phyloP scores from a whole-genome alignment of 2,113 vertebrate species.

The Parotia lawesii region DNA sequence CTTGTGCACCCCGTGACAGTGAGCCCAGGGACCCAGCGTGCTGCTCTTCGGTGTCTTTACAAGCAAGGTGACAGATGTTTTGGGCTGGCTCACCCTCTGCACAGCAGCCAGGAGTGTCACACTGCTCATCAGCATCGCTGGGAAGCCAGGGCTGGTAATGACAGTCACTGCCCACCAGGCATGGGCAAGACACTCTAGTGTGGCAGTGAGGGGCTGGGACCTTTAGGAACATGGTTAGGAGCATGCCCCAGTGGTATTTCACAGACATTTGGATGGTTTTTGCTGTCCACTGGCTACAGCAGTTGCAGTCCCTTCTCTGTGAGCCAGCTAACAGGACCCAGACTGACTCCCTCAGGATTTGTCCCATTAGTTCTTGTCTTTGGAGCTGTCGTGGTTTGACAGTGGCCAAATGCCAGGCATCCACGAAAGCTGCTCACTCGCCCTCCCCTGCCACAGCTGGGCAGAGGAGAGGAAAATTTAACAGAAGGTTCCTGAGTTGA shows the following conservation, averaged over 20 bases:
- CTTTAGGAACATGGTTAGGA: not conserved
- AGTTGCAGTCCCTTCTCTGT: not conserved
- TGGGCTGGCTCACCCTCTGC: fast-evolving
- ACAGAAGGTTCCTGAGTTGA: not conserved
- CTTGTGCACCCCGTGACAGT: fast-evolving
- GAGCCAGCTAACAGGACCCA: not conserved
- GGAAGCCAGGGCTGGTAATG: not conserved
- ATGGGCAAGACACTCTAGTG: fast-evolving
- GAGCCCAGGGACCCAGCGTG: not conserved
- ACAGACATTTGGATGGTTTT: not conserved
- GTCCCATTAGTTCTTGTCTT: not conserved
- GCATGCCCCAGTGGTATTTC: not conserved
- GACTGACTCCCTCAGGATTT: not conserved
- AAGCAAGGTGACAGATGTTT: fast-evolving
- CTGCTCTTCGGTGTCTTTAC: not conserved
- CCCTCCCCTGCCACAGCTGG: not conserved
- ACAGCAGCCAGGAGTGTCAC: fast-evolving
- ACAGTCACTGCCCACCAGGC: not conserved
- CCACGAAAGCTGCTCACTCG: fast-evolving
- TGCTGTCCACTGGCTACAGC: not conserved
- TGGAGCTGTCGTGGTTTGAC: not conserved
- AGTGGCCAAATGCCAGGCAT: not conserved
- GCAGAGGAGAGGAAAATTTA: not conserved
- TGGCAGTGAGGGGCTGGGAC: not conserved
- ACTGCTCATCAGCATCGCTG: not conserved